Conservation (phyloP, 2,888 invertebrate genomes). For the Drosophila suboccidentalis region DNA sequence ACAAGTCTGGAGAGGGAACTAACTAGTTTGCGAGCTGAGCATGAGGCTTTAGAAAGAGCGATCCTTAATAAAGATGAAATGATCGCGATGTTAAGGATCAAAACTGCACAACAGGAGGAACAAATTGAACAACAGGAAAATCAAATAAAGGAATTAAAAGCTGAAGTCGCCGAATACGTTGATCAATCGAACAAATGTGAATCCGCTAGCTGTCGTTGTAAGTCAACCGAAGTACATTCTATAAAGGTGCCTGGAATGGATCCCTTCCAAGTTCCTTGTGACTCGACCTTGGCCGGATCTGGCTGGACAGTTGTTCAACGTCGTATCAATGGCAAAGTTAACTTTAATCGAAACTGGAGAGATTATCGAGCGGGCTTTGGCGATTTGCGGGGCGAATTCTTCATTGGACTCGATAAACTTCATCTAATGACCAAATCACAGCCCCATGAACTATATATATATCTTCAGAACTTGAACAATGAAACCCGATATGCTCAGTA, state of each 20-base stretch:
- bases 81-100: conserved; percentile 44
- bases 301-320: conserved; percentile 90
- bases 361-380: conserved; percentile 90
- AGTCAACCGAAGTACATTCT: conserved; percentile 34
- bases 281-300: conserved; percentile 87
- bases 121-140: conserved; percentile 38
- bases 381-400: conserved; percentile 89
- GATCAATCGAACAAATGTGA: conserved; percentile 38
- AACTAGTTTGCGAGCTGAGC: neutral
- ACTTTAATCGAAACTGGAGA: conserved; percentile 88
- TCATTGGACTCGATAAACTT: conserved; percentile 89
- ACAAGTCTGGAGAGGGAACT: conserved; percentile 21
- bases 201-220: conserved; percentile 45
- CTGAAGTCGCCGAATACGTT: conserved; percentile 2
- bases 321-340: conserved; percentile 88
- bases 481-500: conserved; percentile 88
- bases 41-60: conserved; percentile 17
- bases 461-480: conserved; percentile 88
- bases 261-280: conserved; percentile 87
- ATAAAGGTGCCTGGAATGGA: conserved; percentile 30
- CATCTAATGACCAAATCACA: conserved; percentile 85
- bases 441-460: conserved; percentile 87
- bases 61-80: conserved; percentile 48
- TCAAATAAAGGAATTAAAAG: conserved; percentile 7
- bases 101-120: conserved; percentile 42